Evolutionary conservation across 1,140 invertebrate species (phyloP).

Genomic region (Drosophila seguyi): DNA sequence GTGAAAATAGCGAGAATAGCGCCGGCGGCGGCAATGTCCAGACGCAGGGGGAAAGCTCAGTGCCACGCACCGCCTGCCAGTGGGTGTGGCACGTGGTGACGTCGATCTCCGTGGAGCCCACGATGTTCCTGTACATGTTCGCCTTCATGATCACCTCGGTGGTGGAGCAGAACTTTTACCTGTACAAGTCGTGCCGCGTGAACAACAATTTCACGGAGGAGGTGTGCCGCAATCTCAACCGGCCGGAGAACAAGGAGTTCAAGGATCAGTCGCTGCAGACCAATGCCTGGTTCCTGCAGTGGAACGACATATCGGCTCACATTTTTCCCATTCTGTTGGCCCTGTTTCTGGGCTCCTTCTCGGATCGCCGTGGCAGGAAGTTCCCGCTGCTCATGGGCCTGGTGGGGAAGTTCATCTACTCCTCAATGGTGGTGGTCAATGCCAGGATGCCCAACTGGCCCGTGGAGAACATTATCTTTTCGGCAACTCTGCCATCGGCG

Average conservation of each 20-base stretch:
- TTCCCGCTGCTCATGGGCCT: slow-evolving; percentile 89
- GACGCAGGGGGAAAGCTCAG: background rate
- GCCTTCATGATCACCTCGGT: slow-evolving; percentile 92
- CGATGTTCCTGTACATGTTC: slow-evolving; percentile 93
- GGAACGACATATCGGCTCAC: slow-evolving; percentile 90
- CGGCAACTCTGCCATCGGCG: slow-evolving; percentile 90
- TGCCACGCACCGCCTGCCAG: slow-evolving; percentile 11
- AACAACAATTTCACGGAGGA: slow-evolving; percentile 89
- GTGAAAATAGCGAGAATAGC: slow-evolving; percentile 22
- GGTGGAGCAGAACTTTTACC: slow-evolving; percentile 91
- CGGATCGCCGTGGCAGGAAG: slow-evolving; percentile 88
- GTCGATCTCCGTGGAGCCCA: slow-evolving; percentile 89
- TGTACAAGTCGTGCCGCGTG: slow-evolving; percentile 90
- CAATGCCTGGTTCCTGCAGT: slow-evolving; percentile 90
- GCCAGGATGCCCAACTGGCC: slow-evolving; percentile 88
- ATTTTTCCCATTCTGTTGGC: slow-evolving; percentile 90
- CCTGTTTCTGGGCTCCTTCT: slow-evolving; percentile 91
- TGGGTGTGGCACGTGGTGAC: slow-evolving; percentile 28
- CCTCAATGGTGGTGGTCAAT: slow-evolving; percentile 90
- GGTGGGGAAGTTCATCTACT: slow-evolving; percentile 90
- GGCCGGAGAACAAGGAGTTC: slow-evolving; percentile 86
- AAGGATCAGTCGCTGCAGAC: slow-evolving; percentile 89
- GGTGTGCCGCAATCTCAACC: slow-evolving; percentile 87
- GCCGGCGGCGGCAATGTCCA: slow-evolving; percentile 2
- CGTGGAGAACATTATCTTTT: slow-evolving; percentile 90